Conservation (phyloP, 2,113 vertebrate species). For the Muscicapa adusta region DNA sequence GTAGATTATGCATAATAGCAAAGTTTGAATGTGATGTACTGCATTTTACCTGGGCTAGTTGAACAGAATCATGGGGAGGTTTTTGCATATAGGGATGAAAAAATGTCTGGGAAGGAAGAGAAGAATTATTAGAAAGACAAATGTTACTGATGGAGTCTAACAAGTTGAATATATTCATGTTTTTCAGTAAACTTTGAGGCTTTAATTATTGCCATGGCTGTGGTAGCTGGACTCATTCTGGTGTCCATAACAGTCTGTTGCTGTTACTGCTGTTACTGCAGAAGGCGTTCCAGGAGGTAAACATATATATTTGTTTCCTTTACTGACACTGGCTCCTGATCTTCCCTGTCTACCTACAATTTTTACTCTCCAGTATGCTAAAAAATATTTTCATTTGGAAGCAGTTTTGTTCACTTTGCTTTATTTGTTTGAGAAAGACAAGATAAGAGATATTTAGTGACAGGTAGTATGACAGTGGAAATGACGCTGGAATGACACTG, state of each 20-base stretch:
- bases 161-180: background rate
- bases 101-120: background rate
- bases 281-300: conserved; percentile 68
- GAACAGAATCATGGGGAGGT: background rate
- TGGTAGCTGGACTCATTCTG: conserved; percentile 73
- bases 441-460: background rate
- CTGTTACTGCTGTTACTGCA: conserved; percentile 83
- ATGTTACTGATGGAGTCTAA: background rate
- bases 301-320: background rate
- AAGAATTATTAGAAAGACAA: background rate
- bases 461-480: background rate
- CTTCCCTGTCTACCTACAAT: background rate
- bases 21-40: background rate
- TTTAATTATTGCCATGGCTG: conserved; percentile 80
- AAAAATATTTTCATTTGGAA: background rate
- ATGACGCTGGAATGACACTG: background rate
- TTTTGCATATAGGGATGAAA: background rate
- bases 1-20: background rate
- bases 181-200: conserved; percentile 85
- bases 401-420: background rate
- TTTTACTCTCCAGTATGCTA: background rate
- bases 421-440: background rate
- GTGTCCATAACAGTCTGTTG: conserved; percentile 73
- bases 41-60: background rate
- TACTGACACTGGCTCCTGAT: background rate